Base-by-base conservation (phyloP, 2,113 vertebrate genomes). In the Carlito syrichta region DNA sequence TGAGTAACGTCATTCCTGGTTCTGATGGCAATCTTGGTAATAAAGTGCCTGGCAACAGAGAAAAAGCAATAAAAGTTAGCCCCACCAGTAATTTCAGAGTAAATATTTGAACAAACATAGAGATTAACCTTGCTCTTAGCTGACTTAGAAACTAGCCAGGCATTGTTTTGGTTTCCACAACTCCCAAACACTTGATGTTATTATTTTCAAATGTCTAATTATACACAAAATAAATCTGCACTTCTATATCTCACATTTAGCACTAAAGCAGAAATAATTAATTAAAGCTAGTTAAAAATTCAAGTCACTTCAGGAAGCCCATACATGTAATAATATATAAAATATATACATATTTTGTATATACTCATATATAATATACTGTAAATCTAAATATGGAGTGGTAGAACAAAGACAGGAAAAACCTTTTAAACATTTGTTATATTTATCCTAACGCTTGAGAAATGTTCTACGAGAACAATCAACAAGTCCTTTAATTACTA, bases 11-110 rank as follows among this genome's bases (percentile, higher is more conserved):
- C 99, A 99, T 99, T 95, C 99, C 99, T 2, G 99, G 99, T 98
- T 99, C 99, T 38, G 99, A 99, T 0, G 99, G 99, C 98, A 99
- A 98, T 97, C 99, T 98, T 76, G 99, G 99, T 97, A 99, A 98
- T 98, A 99, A 98, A 96, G 99, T 99, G 97, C 99, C 99, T 99
- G 98, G 54, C 74, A 96, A 91, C 77, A 82, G 96, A 97, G 98
- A 89, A 63, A 86, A 4, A 96, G 74, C 43, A 94, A 84, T 90
- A 8, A 82, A 68, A 10, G 40, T 95, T 89, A 97, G 97, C 52
- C 40, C 68, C 9, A 62, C 13, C 27, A 35, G 13, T 16, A 14
- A 68, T 5, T 52, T 40, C 91, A 86, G 35, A 38, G 71, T 40
- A 87, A 68, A 45, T 17, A 68, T 32, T 86, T 73, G 38, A 45